phyloP scores from a whole-genome alignment of 2,888 invertebrate species.

The Coremacera marginata region DNA sequence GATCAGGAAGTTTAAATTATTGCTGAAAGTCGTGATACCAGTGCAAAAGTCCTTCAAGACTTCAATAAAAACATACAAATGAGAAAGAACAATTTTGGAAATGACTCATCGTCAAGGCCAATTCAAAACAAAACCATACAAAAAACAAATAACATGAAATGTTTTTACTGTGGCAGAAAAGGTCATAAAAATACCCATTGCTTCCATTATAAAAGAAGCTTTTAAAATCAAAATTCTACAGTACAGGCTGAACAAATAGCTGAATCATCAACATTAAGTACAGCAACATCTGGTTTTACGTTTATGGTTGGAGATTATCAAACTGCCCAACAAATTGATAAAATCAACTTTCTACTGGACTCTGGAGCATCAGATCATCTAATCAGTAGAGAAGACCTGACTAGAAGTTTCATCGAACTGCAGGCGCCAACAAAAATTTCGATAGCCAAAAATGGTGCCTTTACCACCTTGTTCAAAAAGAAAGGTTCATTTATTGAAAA shows the following conservation, averaged over 20 bases:
- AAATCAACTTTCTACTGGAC: neutral
- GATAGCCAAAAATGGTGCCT: too few relatives aligned
- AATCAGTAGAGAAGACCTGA: slow-evolving; percentile 39
- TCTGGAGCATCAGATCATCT: slow-evolving; percentile 38
- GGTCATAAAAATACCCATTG: slow-evolving; percentile 57
- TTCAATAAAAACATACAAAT: slow-evolving; percentile 51
- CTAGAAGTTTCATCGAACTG: slow-evolving; percentile 37
- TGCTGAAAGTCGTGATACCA: slow-evolving; percentile 48
- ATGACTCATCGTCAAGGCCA: neutral
- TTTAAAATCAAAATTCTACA: neutral
- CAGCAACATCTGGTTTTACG: neutral
- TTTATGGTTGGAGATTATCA: slow-evolving; percentile 11
- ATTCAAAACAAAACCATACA: too few relatives aligned
- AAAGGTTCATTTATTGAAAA: too few relatives aligned
- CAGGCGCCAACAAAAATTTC: slow-evolving; percentile 40
- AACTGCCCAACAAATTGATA: too few relatives aligned
- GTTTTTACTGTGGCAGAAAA: slow-evolving; percentile 57
- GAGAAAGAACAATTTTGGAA: slow-evolving; percentile 52
- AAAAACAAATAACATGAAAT: slow-evolving; percentile 40
- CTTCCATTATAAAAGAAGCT: slow-evolving; percentile 38
- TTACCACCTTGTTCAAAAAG: too few relatives aligned
- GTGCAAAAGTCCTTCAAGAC: slow-evolving; percentile 52
- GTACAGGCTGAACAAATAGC: slow-evolving; percentile 9
- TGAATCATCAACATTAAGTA: neutral
- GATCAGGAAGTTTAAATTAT: neutral